Percentiles rank a stretch among this genome's conserved stretches.
Conservation (phyloP, 2,797 vertebrate genomes). For the Schizopygopsis pylzovi region DNA sequence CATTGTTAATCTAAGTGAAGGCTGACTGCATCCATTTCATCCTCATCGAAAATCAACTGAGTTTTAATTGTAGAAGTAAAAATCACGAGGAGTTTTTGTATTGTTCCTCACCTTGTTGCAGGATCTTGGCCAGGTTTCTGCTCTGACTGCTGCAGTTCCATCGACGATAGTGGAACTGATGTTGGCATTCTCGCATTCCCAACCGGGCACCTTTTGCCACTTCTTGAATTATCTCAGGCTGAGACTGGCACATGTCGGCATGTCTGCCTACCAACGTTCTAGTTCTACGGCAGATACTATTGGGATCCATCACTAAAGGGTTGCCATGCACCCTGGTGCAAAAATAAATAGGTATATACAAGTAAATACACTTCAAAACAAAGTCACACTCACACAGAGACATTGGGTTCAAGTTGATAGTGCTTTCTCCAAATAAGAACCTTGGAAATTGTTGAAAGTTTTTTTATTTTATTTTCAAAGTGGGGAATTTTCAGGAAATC, state of each 20-base stretch:
- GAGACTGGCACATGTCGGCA: conserved; percentile 83
- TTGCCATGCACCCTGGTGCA: conserved; percentile 83
- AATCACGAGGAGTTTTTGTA: neutral
- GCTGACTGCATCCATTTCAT: neutral
- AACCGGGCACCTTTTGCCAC: conserved; percentile 84
- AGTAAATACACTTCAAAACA: neutral
- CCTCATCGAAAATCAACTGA: neutral
- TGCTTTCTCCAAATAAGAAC: neutral
- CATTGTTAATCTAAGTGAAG: neutral
- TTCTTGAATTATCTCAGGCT: conserved; percentile 85
- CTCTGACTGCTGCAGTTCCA: conserved; percentile 90
- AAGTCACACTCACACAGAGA: neutral
- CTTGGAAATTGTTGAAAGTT: neutral
- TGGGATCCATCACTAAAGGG: conserved; percentile 87
- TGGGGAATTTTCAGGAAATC: neutral
- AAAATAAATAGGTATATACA: conserved; percentile 12
- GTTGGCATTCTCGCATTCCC: conserved; percentile 85
- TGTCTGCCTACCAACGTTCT: conserved; percentile 80
- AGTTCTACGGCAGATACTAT: conserved; percentile 87
- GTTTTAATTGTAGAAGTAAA: neutral
- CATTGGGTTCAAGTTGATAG: neutral
- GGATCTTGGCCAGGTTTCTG: conserved; percentile 85
- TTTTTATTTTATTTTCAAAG: neutral
- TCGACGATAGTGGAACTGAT: conserved; percentile 84
- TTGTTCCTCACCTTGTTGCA: conserved; percentile 84